phyloP scores from a whole-genome alignment of 2,113 vertebrate species.

The Azemiops feae region DNA sequence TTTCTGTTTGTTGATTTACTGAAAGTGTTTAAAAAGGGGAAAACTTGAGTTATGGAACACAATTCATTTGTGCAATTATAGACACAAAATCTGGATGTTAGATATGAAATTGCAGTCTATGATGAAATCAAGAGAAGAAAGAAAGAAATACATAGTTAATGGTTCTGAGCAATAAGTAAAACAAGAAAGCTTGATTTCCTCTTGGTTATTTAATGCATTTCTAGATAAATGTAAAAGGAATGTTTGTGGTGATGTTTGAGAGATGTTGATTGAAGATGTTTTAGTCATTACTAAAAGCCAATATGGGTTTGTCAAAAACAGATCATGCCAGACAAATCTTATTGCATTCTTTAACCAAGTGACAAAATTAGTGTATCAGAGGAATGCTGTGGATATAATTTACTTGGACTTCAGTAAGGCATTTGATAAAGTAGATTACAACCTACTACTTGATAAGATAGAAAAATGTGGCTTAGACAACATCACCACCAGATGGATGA shows the following conservation, averaged over 20 bases:
- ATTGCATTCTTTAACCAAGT: too few relatives aligned
- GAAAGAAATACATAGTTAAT: neutral
- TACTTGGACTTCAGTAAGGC: too few relatives aligned
- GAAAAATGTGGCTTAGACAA: too few relatives aligned
- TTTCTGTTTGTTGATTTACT: too few relatives aligned
- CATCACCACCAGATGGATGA: too few relatives aligned
- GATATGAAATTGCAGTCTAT: neutral
- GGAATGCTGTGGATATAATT: too few relatives aligned
- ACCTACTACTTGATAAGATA: too few relatives aligned
- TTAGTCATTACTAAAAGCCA: too few relatives aligned
- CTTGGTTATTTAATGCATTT: neutral
- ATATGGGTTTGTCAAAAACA: too few relatives aligned
- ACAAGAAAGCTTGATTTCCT: neutral
- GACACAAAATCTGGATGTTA: neutral
- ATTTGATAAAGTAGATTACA: too few relatives aligned
- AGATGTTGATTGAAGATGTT: neutral
- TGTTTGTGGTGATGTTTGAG: neutral
- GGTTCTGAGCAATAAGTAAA: neutral
- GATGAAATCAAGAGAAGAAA: neutral
- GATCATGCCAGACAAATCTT: too few relatives aligned
- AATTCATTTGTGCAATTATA: neutral
- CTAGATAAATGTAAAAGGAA: neutral
- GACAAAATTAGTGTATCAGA: too few relatives aligned
- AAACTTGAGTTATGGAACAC: neutral
- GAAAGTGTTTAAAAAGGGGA: neutral